These are phyloP conservation scores for Platyscapa corneri DNA, from an alignment of 1,140 invertebrate species.

Conservation along the genomic window DNA sequence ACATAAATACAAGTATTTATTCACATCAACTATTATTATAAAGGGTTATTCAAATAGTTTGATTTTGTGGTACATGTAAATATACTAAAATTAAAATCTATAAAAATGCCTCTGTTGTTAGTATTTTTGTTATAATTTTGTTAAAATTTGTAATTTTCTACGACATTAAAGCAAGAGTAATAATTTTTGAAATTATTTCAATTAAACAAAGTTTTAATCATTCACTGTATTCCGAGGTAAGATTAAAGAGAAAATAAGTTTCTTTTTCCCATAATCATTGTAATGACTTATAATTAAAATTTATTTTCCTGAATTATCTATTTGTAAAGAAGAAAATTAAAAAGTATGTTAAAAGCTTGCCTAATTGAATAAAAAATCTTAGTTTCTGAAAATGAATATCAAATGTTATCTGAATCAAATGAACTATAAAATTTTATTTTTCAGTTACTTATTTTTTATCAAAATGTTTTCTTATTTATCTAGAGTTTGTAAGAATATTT, in stretches of 20 bases:
- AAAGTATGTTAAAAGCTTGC: background rate
- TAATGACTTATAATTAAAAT: background rate
- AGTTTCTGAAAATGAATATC: background rate
- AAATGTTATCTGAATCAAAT: background rate
- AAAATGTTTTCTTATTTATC: background rate
- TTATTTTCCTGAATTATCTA: background rate
- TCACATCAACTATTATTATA: too few relatives aligned
- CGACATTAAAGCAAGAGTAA: too few relatives aligned
- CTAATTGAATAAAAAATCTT: background rate
- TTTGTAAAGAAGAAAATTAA: background rate
- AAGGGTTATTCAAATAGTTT: too few relatives aligned
- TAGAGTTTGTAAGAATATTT: background rate
- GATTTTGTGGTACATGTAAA: too few relatives aligned
- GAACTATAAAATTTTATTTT: background rate
- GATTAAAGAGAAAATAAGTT: background rate
- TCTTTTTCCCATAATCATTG: background rate
- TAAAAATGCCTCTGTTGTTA: too few relatives aligned
- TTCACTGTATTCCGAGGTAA: too few relatives aligned
- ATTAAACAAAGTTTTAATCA: too few relatives aligned
- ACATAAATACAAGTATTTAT: too few relatives aligned
- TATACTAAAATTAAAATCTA: too few relatives aligned
- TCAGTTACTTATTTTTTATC: background rate
- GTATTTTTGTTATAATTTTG: too few relatives aligned
- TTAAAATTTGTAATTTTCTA: too few relatives aligned
- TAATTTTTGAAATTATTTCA: too few relatives aligned